Evolutionary conservation across 92 coral and sea anemone genomes (phyloP), one percentile per base, ranked within the genome.

Genomic region (Chrysogorgia sp.): DNA sequence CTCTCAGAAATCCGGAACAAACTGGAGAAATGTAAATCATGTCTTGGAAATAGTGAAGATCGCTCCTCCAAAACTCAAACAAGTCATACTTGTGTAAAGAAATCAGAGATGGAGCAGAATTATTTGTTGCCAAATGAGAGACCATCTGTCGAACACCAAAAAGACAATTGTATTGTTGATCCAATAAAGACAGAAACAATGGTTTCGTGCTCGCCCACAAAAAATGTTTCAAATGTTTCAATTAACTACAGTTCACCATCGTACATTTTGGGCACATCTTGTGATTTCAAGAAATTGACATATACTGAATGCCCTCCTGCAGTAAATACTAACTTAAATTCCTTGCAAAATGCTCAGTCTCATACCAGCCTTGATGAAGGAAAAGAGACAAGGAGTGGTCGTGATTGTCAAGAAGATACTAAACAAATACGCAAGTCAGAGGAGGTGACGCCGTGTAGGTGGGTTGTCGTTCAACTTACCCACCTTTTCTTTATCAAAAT

Each of bases 231-330:
- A 23, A 58, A 69, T 48, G 31, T 69, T 6, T 45, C 60, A 49
- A 35, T 26, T 6, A 28, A 7, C 12, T 41, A 26, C 41, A 24
- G 31, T 2, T 37, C 40, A 28, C 2, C 59, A 26, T 48, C 76
- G 34, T 19, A 47, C 25, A 21, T 69, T 48, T 40, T 49, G 12
- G 48, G 76, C 25, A 17, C 34, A 13, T 41, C 24, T 28, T 21
- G 58, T 22, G 76, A 69, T 49, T 37, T 69, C 37, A 69, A 69
- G 12, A 25, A 58, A 47, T 35, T 69, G 17, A 69, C 76, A 2
- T 69, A 69, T 10, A 41, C 65, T 21, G 79, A 24, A 17, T 52
- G 65, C 59, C 48, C 64, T 21, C 34, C 64, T 0, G n/a, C 50
- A n/a, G 53, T 47, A 47, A 47, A 47, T 57, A 13, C 63, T 57